Base-by-base conservation (phyloP, 2,888 invertebrate species). In the Diloba caeruleocephala region DNA sequence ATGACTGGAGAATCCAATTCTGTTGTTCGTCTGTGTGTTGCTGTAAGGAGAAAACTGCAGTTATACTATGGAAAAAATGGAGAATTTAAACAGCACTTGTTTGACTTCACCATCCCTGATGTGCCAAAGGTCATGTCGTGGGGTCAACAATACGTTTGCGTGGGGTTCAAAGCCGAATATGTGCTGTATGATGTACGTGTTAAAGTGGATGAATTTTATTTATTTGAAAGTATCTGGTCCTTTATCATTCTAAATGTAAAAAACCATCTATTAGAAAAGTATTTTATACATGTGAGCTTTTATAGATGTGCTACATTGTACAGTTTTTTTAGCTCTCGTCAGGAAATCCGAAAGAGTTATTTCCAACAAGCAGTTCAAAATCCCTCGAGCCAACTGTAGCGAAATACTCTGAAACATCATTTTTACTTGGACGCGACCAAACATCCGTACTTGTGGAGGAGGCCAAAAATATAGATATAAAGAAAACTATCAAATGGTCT, bases 1-100 rank as follows among this genome's bases (percentile, higher is more conserved):
- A 81, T 89, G 79, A 90, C 97, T n/a, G 98, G 98, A 1, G 96
- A 96, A 76, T 95, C 95, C 23, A 96, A 95, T 58, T 95, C 96
- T 2, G 94, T 96, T 9, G 96, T 98, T n/a, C 95, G 97, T 33
- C 92, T 99, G 64, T 98, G 98, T 81, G 98, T 98, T 14, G 98
- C 97, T 14, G 98, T 98, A 0, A 96, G 97, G 80, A 94, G 97
- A 74, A 97, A 96, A 85, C 90, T 98, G 6, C 97, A 98, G 81
- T 89, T 99, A 10, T 99, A 97, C 86, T 97, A 96, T 81, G 98
- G 98, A 95, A 98, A 98, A 84, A 96, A 96, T 76, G 95, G 97
- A 76, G 95, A 96, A 70, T 98, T 98, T 78, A 94, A 96, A 59
- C 94, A 96, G 59, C 94, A 96, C 61, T 89, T 95, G 32, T 94